Conservation (phyloP, 1,140 invertebrate genomes). For the Drosophila teissieri region DNA sequence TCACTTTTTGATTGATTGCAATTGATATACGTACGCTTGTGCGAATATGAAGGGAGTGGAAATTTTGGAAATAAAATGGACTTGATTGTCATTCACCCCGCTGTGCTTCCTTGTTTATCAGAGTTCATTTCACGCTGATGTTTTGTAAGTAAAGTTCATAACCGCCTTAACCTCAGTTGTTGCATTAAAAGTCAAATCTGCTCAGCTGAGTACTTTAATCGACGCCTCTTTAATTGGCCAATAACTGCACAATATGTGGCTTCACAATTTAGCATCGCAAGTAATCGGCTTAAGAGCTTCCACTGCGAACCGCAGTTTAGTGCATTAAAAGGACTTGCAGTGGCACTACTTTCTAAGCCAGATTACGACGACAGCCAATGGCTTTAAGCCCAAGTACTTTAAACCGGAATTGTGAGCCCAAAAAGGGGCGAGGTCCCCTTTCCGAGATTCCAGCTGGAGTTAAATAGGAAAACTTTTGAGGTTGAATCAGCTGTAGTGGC, state of each 20-base stretch:
- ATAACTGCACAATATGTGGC: conserved; percentile 6
- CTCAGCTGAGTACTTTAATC: not conserved
- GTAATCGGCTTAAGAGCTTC: conserved; percentile 60
- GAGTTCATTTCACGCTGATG: not conserved
- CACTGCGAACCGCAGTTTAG: conserved; percentile 53
- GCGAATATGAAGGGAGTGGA: conserved; percentile 16
- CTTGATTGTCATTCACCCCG: conserved; percentile 10
- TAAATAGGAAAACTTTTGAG: conserved; percentile 5
- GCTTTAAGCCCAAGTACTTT: conserved; percentile 50
- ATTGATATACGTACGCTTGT: conserved; percentile 27
- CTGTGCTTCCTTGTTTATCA: not conserved
- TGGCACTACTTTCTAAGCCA: conserved; percentile 30
- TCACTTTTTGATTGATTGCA: conserved; percentile 56
- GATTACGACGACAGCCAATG: conserved; percentile 13
- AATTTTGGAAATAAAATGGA: conserved; percentile 16
- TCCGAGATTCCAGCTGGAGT: not conserved
- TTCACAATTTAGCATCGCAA: not conserved
- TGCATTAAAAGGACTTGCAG: conserved; percentile 43
- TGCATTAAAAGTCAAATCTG: not conserved
- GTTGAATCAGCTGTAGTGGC: conserved; percentile 1
- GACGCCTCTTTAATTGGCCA: conserved; percentile 4
- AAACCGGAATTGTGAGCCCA: conserved; percentile 3
- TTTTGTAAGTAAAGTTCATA: no score
- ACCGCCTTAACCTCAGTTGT: no score
- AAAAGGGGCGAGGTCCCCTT: not conserved